Base-by-base conservation (phyloP, 1,140 invertebrate species). In the Caenorhabditis tropicalis region DNA sequence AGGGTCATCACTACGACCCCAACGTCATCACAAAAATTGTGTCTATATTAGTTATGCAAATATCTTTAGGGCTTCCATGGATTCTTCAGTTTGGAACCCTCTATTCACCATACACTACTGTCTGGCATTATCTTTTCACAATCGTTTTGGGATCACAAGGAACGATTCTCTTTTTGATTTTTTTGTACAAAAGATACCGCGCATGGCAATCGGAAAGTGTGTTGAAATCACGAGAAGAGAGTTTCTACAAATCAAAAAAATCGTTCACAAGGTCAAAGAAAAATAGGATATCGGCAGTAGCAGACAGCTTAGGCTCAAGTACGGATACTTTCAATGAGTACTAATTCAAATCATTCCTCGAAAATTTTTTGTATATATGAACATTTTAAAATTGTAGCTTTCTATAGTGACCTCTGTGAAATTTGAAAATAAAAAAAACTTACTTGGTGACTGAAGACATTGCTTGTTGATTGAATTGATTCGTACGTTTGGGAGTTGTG, bases 51-150 rank as follows among this genome's bases (percentile, higher is more conserved):
- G 46, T 48, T 6, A 56, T 49, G 82, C 65, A 74, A 46, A 43
- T 74, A 19, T 74, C 65, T 19, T 15, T 51, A 39, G 65, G 46
- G 19, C 48, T 43, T 88, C 65, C 65, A 43, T 83, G 90, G 87
- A 19, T 88, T 5, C 82, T 88, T 0, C 86, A 89, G 60, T 88
- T 89, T 46, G 82, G 88, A 15, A 89, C 88, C 43, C 82, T 88
- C 19, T 89, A 88, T 39, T 43, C 86, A 15, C 88, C 88, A 2
- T 48, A 82, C 53, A 82, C 82, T 9, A 88, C 88, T 0, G 74
- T 70, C 21, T 88, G 88, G 88, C 88, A 88, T 51, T 88, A 89
- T 39, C 33, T 86, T 10, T 88, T 88, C 70, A 88, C 88, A 9
- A 86, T 88, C 24, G 84, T 89, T 2, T 83, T 89, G 24, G 88